phyloP scores from a whole-genome alignment of 1,140 invertebrate genomes.

The Meloidogyne floridensis region DNA sequence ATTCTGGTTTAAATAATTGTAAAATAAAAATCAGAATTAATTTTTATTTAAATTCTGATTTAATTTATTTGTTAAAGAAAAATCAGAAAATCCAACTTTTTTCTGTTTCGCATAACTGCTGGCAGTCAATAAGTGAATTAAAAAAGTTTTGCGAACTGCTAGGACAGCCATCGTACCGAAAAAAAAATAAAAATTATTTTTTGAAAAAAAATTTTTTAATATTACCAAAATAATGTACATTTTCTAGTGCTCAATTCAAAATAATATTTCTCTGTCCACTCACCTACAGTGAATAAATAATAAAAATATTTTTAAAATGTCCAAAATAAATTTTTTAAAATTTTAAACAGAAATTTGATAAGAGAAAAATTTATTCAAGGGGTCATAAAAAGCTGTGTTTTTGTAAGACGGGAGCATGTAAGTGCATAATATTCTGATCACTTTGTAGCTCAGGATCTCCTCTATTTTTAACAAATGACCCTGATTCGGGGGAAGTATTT shows the following conservation, averaged over 20 bases:
- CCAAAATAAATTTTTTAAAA: neutral
- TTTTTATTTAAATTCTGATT: too few species aligned
- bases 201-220: neutral
- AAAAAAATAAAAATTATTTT: conserved; percentile 13
- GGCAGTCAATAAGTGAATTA: conserved; percentile 18
- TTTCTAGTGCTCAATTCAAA: neutral
- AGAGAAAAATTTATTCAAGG: too few species aligned
- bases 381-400: too few species aligned
- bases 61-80: too few species aligned
- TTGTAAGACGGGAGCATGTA: too few species aligned
- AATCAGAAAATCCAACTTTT: neutral
- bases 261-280: neutral
- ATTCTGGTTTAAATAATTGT: too few species aligned
- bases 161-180: conserved; percentile 29
- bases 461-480: too few species aligned
- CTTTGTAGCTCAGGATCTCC: too few species aligned
- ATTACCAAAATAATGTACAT: conserved; percentile 1
- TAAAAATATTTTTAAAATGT: neutral
- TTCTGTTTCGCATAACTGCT: conserved; percentile 13
- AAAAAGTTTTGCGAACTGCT: conserved; percentile 28
- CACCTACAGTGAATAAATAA: neutral
- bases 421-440: too few species aligned
- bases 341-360: too few species aligned
- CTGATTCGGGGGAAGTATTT: too few species aligned
- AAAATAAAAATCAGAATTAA: too few species aligned